phyloP scores from a whole-genome alignment of 2,113 vertebrate genomes.

The Chamaetylas fuelleborni region DNA sequence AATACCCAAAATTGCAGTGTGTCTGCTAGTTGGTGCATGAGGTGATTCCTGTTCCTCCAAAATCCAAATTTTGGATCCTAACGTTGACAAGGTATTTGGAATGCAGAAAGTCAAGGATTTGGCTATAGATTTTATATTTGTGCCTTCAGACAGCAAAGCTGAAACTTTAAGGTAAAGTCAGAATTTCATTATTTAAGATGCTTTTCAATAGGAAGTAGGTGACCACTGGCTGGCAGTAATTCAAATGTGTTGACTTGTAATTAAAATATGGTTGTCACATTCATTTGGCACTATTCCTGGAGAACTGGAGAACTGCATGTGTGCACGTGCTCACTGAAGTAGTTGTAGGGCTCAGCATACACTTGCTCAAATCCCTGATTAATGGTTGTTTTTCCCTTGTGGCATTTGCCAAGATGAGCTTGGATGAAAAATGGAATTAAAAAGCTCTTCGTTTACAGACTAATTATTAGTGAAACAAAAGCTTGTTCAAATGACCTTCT shows the following conservation, averaged over 20 bases:
- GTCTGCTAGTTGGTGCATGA: accelerated
- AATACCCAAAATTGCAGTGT: background rate
- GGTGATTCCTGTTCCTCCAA: background rate
- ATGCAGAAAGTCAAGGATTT: background rate
- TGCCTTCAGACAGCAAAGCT: background rate
- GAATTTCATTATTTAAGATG: background rate
- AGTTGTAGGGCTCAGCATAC: background rate
- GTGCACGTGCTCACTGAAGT: background rate
- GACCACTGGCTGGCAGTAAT: background rate
- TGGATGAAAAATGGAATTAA: background rate
- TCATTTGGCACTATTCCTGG: background rate
- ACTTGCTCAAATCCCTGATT: background rate
- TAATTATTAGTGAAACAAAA: conserved; percentile 15
- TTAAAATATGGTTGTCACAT: background rate
- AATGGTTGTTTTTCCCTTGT: background rate
- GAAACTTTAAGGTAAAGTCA: background rate
- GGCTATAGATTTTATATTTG: background rate
- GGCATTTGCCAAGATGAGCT: background rate
- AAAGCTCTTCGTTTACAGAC: background rate
- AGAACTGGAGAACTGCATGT: background rate
- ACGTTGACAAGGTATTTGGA: background rate
- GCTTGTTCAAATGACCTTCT: background rate
- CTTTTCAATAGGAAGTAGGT: background rate
- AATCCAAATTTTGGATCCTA: background rate
- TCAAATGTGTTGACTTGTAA: background rate